These are phyloP conservation scores for Hylaea fasciaria DNA, from an alignment of 2,888 invertebrate species.

Conservation along the genomic window DNA sequence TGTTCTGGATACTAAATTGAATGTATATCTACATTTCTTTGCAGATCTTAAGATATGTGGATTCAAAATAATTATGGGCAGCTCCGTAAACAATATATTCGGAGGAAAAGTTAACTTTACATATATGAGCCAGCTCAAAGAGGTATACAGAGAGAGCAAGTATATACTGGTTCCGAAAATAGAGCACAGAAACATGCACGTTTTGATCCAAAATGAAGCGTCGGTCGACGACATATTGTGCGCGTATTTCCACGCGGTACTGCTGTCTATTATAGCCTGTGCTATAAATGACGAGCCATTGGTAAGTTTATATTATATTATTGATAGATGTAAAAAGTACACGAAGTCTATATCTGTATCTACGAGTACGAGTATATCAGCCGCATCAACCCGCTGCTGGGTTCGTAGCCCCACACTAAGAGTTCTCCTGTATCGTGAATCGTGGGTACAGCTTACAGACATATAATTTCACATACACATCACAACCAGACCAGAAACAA, in stretches of 20 bases:
- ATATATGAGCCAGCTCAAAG: slow-evolving; percentile 67
- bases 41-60: slow-evolving; percentile 86
- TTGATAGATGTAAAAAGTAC: too few species aligned
- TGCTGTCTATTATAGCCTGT: slow-evolving; percentile 71
- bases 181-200: slow-evolving; percentile 75
- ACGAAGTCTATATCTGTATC: too few species aligned
- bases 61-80: slow-evolving; percentile 86
- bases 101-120: slow-evolving; percentile 39
- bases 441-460: too few species aligned
- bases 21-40: slow-evolving; percentile 47
- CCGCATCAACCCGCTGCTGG: too few species aligned
- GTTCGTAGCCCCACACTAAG: too few species aligned
- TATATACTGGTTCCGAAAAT: slow-evolving; percentile 84
- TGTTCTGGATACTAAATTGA: too few species aligned
- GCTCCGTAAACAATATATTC: slow-evolving; percentile 76
- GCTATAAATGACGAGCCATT: slow-evolving; percentile 63
- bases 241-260: slow-evolving; percentile 88
- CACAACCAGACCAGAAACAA: too few species aligned
- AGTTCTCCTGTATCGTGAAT: too few species aligned
- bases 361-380: too few species aligned
- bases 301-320: too few species aligned
- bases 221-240: slow-evolving; percentile 84
- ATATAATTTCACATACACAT: too few species aligned
- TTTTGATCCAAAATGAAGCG: slow-evolving; percentile 83
- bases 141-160: slow-evolving; percentile 75